These are phyloP conservation scores for Calcarius lapponicus DNA, from an alignment of 2,797 vertebrate genomes.

Conservation along the genomic window DNA sequence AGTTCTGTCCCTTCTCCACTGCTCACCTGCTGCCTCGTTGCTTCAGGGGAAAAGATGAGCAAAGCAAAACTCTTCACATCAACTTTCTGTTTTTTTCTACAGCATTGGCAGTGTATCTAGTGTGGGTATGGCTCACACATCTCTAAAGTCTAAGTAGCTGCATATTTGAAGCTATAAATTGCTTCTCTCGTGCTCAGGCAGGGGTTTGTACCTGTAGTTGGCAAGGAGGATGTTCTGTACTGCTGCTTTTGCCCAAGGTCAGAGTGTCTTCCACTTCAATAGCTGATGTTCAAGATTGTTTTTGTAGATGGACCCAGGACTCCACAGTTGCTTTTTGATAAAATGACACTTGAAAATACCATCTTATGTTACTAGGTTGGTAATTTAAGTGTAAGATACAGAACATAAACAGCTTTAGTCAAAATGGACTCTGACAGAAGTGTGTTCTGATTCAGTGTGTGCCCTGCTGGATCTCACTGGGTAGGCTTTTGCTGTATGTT, in stretches of 20 bases:
- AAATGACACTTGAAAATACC: background rate
- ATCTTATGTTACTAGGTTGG: background rate
- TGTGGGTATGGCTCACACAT: background rate
- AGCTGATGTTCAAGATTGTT: background rate
- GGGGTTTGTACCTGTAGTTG: accelerated
- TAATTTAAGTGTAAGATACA: background rate
- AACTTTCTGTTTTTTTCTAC: background rate
- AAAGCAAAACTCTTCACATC: background rate
- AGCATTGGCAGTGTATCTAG: background rate
- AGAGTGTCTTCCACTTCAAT: background rate
- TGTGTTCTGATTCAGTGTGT: background rate
- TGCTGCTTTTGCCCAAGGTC: background rate
- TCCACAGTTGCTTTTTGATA: background rate
- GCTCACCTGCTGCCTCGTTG: background rate
- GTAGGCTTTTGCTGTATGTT: background rate
- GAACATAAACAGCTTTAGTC: background rate
- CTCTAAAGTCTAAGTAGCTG: background rate
- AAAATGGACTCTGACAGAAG: background rate
- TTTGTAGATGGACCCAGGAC: background rate
- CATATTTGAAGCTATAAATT: background rate
- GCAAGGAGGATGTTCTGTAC: background rate
- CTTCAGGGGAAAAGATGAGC: background rate
- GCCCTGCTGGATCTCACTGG: background rate
- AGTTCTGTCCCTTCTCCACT: background rate
- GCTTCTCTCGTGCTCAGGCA: background rate